These are phyloP conservation scores for Drosophila kanapiae DNA, from an alignment of 1,140 invertebrate species.

Conservation along the genomic window DNA sequence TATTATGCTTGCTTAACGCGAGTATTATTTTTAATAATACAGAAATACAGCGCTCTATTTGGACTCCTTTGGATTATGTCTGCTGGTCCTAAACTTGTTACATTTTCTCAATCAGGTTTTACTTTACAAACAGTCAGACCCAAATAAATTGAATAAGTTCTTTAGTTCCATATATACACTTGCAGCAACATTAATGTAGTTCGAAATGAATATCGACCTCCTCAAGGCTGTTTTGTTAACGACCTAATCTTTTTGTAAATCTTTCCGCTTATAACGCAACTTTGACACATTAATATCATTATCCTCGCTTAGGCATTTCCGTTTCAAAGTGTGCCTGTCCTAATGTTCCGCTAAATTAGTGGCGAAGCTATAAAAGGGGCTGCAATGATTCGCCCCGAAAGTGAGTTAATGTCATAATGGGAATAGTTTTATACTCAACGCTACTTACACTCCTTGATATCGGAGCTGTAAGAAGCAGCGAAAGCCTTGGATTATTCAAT, in stretches of 20 bases:
- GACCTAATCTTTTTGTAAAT: neutral
- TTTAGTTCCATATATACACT: no score
- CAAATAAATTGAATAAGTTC: no score
- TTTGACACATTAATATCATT: neutral
- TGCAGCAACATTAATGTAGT: neutral
- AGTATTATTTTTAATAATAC: no score
- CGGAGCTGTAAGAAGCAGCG: no score
- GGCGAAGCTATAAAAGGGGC: constrained; percentile 26
- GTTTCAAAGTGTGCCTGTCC: neutral
- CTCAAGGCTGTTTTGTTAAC: constrained; percentile 4
- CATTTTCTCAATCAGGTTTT: no score
- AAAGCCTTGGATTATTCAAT: neutral
- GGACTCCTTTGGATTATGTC: no score
- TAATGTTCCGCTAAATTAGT: neutral
- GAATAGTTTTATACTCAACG: neutral
- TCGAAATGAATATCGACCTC: neutral
- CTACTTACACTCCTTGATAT: neutral
- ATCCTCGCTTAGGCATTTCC: neutral
- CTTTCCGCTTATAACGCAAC: constrained; percentile 16
- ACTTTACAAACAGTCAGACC: no score
- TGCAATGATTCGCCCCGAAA: neutral
- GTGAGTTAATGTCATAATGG: constrained; percentile 1
- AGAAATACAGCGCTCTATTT: no score
- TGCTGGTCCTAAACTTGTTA: no score
- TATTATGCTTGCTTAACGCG: no score